These are phyloP conservation scores for Benitochromis conjunctus DNA, from an alignment of 2,113 vertebrate genomes.

Conservation along the genomic window DNA sequence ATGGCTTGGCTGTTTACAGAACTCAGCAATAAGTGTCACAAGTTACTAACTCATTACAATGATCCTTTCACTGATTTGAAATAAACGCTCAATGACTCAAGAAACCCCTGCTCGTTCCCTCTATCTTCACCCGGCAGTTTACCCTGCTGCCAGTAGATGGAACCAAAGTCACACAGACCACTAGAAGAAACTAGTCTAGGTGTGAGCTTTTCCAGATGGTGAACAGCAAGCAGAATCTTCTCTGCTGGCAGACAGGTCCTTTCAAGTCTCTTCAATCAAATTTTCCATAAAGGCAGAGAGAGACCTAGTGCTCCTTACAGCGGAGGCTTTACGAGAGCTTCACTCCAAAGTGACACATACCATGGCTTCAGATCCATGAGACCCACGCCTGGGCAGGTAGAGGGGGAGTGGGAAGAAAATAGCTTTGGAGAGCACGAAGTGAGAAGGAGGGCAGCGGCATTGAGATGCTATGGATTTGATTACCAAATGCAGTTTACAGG, in stretches of 20 bases:
- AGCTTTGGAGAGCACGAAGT: not conserved
- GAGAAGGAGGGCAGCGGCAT: not conserved
- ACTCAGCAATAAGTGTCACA: not conserved
- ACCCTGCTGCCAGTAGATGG: slow-evolving; percentile 61
- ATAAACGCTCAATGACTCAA: not conserved
- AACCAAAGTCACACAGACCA: slow-evolving; percentile 56
- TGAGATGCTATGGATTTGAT: slow-evolving; percentile 12
- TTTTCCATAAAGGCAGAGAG: slow-evolving; percentile 50
- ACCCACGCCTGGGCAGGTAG: not conserved
- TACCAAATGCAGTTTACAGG: slow-evolving; percentile 26
- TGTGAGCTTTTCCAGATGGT: slow-evolving; percentile 35
- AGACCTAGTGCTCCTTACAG: slow-evolving; percentile 32
- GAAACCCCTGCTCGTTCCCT: not conserved
- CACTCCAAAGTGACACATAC: slow-evolving; percentile 43
- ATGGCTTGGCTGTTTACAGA: slow-evolving; percentile 17
- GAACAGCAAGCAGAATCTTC: slow-evolving; percentile 27
- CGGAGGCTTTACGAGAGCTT: slow-evolving; percentile 4
- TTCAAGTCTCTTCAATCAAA: slow-evolving; percentile 66
- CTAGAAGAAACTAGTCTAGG: not conserved
- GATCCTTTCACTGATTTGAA: slow-evolving; percentile 11
- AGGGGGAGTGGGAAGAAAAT: not conserved
- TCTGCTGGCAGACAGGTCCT: slow-evolving; percentile 46
- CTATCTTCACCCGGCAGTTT: not conserved
- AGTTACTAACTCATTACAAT: slow-evolving; percentile 4
- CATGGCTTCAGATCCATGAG: slow-evolving; percentile 27